Percentiles rank a stretch among this genome's conserved stretches.
Conservation (phyloP, 2,797 vertebrate species). For the Streptopelia turtur region DNA sequence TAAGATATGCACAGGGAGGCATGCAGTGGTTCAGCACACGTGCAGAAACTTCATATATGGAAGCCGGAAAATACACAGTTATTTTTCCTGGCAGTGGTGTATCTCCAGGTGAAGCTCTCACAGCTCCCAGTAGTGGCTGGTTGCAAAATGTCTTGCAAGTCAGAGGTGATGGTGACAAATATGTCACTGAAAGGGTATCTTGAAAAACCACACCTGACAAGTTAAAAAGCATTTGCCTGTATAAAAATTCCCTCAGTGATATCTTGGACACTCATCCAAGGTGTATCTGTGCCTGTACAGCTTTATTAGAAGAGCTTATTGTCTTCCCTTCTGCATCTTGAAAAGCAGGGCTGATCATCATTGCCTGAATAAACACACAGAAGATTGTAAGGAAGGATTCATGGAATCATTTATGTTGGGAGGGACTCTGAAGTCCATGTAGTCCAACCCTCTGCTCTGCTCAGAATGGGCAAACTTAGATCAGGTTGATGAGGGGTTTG, state of each 20-base stretch:
- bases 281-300: not conserved
- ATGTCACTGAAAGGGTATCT: not conserved
- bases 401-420: not conserved
- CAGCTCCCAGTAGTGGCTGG: fast-evolving
- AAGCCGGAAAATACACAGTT: not conserved
- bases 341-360: not conserved
- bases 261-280: not conserved
- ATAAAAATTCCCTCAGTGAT: not conserved
- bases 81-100: not conserved
- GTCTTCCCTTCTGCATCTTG: not conserved
- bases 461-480: not conserved
- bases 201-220: not conserved
- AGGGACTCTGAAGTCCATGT: not conserved
- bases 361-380: not conserved
- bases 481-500: not conserved
- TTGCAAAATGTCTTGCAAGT: not conserved
- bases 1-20: not conserved
- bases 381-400: not conserved
- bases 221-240: not conserved
- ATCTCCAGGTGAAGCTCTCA: not conserved
- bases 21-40: fast-evolving
- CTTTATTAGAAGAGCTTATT: not conserved
- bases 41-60: not conserved
- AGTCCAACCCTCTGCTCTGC: not conserved
- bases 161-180: not conserved